A percentile compares a stretch with the other conserved stretches of the same genome.
Conservation (phyloP, 2,113 vertebrate species). For the Asarcornis scutulata region DNA sequence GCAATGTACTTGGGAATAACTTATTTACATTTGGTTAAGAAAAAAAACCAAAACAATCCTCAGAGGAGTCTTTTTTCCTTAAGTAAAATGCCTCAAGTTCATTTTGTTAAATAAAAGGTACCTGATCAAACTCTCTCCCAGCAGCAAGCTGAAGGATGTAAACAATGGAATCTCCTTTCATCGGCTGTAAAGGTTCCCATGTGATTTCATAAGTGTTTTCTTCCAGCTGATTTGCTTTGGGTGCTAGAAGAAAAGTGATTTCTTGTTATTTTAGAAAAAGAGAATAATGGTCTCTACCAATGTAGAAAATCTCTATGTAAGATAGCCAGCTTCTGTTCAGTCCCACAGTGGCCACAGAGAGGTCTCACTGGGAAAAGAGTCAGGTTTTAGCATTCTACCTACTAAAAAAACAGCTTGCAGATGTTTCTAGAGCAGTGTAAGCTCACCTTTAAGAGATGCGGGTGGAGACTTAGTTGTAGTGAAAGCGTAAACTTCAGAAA, state of each 20-base stretch:
- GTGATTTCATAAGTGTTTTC: constrained; percentile 78
- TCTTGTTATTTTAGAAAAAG: background rate
- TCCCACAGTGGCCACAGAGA: background rate
- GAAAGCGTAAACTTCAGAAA: constrained; percentile 81
- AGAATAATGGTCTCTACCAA: background rate
- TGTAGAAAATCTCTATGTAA: too few relatives aligned
- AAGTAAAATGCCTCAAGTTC: accelerated
- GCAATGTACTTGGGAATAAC: background rate
- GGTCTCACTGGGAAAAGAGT: background rate
- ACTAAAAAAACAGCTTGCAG: accelerated
- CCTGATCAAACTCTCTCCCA: constrained; percentile 81
- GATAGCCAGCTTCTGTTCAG: background rate
- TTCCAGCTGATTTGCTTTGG: constrained; percentile 76
- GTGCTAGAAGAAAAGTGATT: constrained; percentile 64
- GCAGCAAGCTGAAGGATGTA: constrained; percentile 81
- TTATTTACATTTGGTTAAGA: background rate
- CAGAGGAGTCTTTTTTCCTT: background rate
- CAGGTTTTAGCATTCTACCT: accelerated
- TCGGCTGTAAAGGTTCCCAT: constrained; percentile 81
- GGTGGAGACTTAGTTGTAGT: constrained; percentile 82
- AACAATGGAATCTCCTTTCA: constrained; percentile 83
- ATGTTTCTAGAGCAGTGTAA: background rate
- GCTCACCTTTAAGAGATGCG: constrained; percentile 80
- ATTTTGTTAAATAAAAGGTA: constrained; percentile 12
- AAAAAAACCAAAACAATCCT: background rate